These are phyloP conservation scores for Lonchura striata DNA, from an alignment of 2,113 vertebrate genomes.

Conservation along the genomic window DNA sequence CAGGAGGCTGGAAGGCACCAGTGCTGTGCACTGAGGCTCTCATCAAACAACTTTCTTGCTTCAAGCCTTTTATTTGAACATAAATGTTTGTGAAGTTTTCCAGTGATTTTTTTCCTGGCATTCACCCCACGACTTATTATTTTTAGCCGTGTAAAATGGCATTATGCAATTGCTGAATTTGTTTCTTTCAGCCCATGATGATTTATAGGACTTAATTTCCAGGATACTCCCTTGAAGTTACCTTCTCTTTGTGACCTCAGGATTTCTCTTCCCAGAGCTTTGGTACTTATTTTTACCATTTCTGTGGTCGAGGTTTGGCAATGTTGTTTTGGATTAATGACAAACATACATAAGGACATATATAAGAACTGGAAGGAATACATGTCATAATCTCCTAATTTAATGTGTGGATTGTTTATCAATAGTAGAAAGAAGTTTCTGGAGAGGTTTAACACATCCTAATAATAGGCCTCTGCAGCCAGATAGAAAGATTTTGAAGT, in stretches of 20 bases:
- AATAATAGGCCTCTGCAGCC: conserved; percentile 28
- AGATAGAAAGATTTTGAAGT: neutral
- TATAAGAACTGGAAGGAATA: conserved; percentile 32
- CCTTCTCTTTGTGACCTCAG: conserved; percentile 58
- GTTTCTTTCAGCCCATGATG: conserved; percentile 39
- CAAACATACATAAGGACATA: conserved; percentile 39
- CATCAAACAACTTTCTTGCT: neutral
- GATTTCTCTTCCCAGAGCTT: conserved; percentile 59
- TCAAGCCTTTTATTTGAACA: conserved; percentile 39
- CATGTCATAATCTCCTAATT: neutral
- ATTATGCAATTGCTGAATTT: conserved; percentile 61
- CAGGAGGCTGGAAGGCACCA: neutral
- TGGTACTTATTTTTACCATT: conserved; percentile 60
- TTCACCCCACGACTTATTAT: conserved; percentile 44
- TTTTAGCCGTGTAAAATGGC: conserved; percentile 63
- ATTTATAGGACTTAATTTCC: conserved; percentile 64
- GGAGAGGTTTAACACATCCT: conserved; percentile 31
- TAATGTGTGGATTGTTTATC: conserved; percentile 44
- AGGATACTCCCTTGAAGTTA: conserved; percentile 66
- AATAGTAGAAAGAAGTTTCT: conserved; percentile 41
- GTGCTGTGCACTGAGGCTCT: neutral
- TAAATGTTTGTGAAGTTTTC: conserved; percentile 52
- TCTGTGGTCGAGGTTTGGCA: conserved; percentile 47
- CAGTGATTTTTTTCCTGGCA: conserved; percentile 53
- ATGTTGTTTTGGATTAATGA: conserved; percentile 29